Conservation (phyloP, 2,797 vertebrate species). For the Enteromius unitaeniatus region DNA sequence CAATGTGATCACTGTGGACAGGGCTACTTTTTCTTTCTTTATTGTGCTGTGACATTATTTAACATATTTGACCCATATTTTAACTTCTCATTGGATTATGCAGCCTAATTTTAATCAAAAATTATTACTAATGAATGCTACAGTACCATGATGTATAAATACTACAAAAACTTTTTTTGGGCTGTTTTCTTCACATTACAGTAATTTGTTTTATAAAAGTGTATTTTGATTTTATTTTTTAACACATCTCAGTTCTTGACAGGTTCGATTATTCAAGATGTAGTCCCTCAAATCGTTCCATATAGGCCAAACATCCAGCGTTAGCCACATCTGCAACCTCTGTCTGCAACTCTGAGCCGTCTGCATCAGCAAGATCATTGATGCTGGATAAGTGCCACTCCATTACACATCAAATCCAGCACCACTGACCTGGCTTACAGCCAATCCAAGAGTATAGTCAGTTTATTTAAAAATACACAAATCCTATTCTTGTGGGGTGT, state of each 20-base stretch:
- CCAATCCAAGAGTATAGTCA: constrained; percentile 17
- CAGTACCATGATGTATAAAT: neutral
- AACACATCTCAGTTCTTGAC: neutral
- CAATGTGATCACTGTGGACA: neutral
- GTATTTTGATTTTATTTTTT: neutral
- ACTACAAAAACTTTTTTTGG: neutral
- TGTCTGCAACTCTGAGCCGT: neutral
- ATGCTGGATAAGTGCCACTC: constrained; percentile 5
- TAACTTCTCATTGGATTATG: neutral
- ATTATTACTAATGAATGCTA: neutral
- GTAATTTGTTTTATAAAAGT: neutral
- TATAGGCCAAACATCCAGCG: neutral
- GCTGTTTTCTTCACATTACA: neutral
- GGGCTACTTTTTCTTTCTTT: too few relatives aligned
- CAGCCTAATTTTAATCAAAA: neutral
- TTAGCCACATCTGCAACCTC: neutral
- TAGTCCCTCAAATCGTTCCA: neutral
- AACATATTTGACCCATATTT: neutral
- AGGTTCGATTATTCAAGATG: neutral
- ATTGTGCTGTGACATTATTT: neutral
- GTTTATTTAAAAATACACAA: constrained; percentile 36
- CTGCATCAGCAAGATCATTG: neutral
- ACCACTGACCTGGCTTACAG: neutral
- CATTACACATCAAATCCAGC: constrained; percentile 34
- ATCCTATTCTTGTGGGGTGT: neutral